These are phyloP conservation scores for Ranitomeya imitator DNA, from an alignment of 2,113 vertebrate genomes.

Conservation along the genomic window DNA sequence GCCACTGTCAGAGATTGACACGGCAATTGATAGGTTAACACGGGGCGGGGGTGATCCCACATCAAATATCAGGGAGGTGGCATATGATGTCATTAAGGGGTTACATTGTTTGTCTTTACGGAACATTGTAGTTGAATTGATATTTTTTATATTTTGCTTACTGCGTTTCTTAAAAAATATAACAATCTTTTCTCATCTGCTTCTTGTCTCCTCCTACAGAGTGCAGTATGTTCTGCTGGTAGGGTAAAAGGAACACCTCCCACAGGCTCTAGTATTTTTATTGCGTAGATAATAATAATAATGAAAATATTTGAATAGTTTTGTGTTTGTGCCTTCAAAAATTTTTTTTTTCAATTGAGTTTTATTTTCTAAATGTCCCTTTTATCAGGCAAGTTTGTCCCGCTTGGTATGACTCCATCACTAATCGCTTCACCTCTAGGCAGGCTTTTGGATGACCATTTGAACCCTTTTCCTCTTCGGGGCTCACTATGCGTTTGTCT, in stretches of 20 bases:
- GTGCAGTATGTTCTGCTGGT: background rate
- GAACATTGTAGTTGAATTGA: no score
- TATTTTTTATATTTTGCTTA: no score
- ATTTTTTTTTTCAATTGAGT: background rate
- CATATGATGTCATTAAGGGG: no score
- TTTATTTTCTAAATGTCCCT: background rate
- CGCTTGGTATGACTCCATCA: background rate
- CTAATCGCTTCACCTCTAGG: background rate
- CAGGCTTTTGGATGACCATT: conserved; percentile 12
- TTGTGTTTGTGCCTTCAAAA: background rate
- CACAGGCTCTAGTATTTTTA: background rate
- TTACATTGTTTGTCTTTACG: no score
- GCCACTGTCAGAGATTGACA: no score
- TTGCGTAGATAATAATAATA: background rate
- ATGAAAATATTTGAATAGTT: background rate
- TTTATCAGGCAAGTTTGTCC: background rate
- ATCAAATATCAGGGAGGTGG: no score
- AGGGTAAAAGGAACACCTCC: background rate
- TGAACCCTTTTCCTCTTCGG: conserved; percentile 10
- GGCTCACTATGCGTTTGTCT: conserved; percentile 51
- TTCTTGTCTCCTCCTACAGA: background rate
- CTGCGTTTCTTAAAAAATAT: background rate
- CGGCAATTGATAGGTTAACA: no score
- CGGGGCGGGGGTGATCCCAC: no score
- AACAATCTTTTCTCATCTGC: background rate